Evolutionary conservation across 2,113 vertebrate species (phyloP), one percentile per base, ranked within the genome.

Genomic region (Halcyon malimbica): DNA sequence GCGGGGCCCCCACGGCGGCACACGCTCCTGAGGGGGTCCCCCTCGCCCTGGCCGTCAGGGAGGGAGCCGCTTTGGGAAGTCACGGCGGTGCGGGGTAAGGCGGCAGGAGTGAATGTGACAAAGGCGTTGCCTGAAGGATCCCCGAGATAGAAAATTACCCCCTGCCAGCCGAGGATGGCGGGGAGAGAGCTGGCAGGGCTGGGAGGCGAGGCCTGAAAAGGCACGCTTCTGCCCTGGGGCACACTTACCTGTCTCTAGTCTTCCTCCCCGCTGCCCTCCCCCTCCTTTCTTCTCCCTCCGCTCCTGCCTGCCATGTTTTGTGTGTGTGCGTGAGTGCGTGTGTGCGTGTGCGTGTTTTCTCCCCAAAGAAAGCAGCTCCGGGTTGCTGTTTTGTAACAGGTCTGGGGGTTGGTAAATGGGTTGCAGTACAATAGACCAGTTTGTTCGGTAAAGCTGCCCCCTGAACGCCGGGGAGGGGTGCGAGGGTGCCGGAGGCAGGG

Each of bases 161-260:
- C 57, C 92, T 94, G 95, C 93, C 93, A 86, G 76, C 67, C 64
- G 69, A 64, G 90, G 78, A 69, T 93, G 93, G 95, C 85, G 69
- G 93, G 92, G 88, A 96, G 91, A 88, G 79, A 14, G 69, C 67
- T 92, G 92, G 74, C 96, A 88, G 35, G 16, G 53, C 69, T 60
- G 63, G 91, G 82, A 97, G 80, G 59, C 33, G 77, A 93, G 87
- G 97, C 96, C 97, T 94, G 97, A 89, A 93, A 95, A 96, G 96
- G 83, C 97, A 90, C 6, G 69, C 95, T 96, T 19, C 69, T 87
- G 75, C 85, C 97, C 73, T 15, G 90, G 70, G 92, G 96, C 77
- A 31, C 78, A 76, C 94, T 95, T 96, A 96, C 94, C 96, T 97
- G 94, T 88, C 94, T 94, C 86, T 12, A 64, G 60, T n/a, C 84